Percentiles rank a stretch among this genome's conserved stretches.
Evolutionary conservation across 2,113 vertebrate species (phyloP).

Genomic region (Egretta garzetta): DNA sequence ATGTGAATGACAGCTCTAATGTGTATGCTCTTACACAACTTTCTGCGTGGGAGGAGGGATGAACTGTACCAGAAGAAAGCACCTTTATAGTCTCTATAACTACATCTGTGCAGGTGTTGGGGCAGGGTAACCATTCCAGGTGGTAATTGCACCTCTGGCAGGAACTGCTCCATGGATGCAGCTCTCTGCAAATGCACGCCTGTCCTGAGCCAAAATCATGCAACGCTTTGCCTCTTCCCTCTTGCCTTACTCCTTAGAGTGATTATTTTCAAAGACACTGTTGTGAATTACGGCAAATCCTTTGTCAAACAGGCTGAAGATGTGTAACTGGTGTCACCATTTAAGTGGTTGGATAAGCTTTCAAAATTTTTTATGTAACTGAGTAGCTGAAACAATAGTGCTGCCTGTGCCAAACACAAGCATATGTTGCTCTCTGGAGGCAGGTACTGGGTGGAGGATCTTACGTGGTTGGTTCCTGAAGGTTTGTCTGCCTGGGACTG

Average conservation of each 20-base stretch:
- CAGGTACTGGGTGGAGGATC: background rate
- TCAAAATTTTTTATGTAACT: background rate
- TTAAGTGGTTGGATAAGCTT: background rate
- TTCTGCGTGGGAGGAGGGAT: background rate
- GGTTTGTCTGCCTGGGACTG: background rate
- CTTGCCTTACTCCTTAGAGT: background rate
- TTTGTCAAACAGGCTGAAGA: background rate
- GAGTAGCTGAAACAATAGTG: background rate
- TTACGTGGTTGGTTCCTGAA: background rate
- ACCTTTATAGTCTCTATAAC: background rate
- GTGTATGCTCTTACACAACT: constrained; percentile 7
- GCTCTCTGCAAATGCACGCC: background rate
- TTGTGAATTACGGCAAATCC: background rate
- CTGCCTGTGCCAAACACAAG: background rate
- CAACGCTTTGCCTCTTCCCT: background rate
- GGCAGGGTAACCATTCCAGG: background rate
- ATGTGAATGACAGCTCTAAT: background rate
- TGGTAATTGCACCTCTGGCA: background rate
- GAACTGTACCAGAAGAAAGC: background rate
- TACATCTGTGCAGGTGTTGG: background rate
- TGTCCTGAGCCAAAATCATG: background rate
- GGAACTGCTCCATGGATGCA: background rate
- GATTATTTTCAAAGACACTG: background rate
- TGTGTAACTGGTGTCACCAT: background rate
- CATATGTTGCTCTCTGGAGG: background rate